phyloP scores from a whole-genome alignment of 2,113 vertebrate species.

The Brachirus orientalis region DNA sequence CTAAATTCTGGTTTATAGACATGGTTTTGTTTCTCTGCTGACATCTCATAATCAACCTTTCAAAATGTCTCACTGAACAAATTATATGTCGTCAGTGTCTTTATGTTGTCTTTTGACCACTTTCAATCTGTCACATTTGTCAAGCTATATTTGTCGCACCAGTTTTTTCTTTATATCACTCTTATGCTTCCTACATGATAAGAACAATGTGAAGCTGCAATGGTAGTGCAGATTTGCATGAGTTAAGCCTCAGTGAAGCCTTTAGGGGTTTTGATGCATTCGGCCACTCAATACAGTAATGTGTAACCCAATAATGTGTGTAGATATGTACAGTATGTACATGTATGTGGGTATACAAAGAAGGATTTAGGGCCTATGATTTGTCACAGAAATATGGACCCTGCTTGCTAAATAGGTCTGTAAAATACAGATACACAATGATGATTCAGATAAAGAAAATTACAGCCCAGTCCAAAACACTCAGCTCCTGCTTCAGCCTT shows the following conservation, averaged over 20 bases:
- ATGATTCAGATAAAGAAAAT: too few species aligned
- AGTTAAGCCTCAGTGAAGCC: neutral
- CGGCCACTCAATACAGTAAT: neutral
- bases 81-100: constrained; percentile 1
- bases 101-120: constrained; percentile 1
- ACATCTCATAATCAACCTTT: neutral
- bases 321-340: neutral
- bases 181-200: neutral
- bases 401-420: too few species aligned
- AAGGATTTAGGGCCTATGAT: constrained; percentile 22
- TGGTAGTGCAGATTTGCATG: neutral
- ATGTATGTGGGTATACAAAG: neutral
- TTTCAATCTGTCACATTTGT: constrained; percentile 1
- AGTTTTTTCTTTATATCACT: neutral
- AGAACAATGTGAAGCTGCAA: neutral
- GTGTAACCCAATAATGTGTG: neutral
- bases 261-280: constrained; percentile 6
- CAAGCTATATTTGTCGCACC: neutral
- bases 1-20: neutral
- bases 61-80: constrained; percentile 10
- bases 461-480: too few species aligned
- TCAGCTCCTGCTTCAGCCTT: too few species aligned
- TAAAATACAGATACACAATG: too few species aligned
- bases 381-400: neutral
- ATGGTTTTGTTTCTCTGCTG: neutral